phyloP scores from a whole-genome alignment of 2,888 invertebrate species.

The Lasioglossum oenotherae region DNA sequence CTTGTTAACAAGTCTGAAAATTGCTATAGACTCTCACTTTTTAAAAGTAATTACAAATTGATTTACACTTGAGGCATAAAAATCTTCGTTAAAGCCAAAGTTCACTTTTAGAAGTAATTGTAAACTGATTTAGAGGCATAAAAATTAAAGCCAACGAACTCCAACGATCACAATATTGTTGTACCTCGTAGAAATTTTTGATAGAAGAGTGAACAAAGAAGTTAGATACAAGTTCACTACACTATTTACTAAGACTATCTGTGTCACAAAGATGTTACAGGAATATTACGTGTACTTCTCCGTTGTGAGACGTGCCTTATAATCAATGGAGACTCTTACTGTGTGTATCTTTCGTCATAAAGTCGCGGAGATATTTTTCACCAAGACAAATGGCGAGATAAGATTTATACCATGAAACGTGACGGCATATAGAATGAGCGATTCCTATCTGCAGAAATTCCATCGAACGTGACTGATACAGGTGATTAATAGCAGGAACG shows the following conservation, averaged over 20 bases:
- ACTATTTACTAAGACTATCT: neutral
- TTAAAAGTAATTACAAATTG: no score
- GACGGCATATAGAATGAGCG: constrained; percentile 30
- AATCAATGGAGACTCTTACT: neutral
- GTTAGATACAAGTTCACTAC: neutral
- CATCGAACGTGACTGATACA: constrained; percentile 39
- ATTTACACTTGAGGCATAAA: no score
- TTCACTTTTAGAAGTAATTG: no score
- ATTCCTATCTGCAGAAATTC: constrained; percentile 43
- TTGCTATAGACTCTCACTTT: neutral
- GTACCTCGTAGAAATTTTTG: neutral
- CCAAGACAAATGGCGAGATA: constrained; percentile 39
- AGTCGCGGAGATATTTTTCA: constrained; percentile 19
- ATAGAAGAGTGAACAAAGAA: neutral
- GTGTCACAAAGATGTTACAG: neutral
- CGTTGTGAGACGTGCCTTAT: neutral
- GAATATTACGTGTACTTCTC: neutral
- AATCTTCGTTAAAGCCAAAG: no score
- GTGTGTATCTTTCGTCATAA: constrained; percentile 1
- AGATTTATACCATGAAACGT: constrained; percentile 31
- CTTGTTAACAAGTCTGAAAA: neutral
- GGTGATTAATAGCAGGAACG: constrained; percentile 35
- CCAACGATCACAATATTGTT: neutral
- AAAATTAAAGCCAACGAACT: no score
- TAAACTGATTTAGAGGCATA: no score